phyloP scores from a whole-genome alignment of 2,797 vertebrate genomes.

The Micromesistius poutassou region DNA sequence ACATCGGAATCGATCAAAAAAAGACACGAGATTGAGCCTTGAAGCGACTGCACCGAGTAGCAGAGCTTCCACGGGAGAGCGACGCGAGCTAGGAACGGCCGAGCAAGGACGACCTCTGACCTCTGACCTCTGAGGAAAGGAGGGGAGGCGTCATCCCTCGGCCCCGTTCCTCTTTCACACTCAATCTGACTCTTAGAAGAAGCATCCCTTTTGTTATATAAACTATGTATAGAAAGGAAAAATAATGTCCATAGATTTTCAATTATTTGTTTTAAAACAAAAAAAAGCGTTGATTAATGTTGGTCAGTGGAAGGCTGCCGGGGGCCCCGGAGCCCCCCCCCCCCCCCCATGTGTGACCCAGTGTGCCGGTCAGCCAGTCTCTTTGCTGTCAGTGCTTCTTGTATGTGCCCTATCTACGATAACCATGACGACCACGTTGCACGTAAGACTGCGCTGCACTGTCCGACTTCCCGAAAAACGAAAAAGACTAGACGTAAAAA shows the following conservation, averaged over 20 bases:
- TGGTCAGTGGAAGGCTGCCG: slow-evolving; percentile 45
- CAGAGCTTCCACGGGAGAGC: slow-evolving; percentile 66
- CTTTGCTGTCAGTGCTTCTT: slow-evolving; percentile 77
- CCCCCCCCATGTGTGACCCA: no score
- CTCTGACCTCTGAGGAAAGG: slow-evolving; percentile 67
- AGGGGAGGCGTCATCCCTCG: slow-evolving; percentile 13
- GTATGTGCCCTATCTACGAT: slow-evolving; percentile 70
- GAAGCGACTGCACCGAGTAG: slow-evolving; percentile 57
- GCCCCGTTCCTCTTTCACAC: slow-evolving; percentile 77
- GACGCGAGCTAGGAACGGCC: slow-evolving; percentile 55
- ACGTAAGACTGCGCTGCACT: slow-evolving; percentile 77
- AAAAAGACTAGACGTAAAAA: slow-evolving; percentile 32
- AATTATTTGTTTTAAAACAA: slow-evolving; percentile 70
- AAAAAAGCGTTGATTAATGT: slow-evolving; percentile 31
- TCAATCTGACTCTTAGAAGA: slow-evolving; percentile 81
- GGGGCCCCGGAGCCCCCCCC: slow-evolving; percentile 47
- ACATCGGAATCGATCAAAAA: slow-evolving; percentile 52
- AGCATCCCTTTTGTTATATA: slow-evolving; percentile 76
- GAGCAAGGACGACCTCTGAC: slow-evolving; percentile 37
- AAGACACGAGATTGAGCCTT: slow-evolving; percentile 60
- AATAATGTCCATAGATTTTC: slow-evolving; percentile 74
- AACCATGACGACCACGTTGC: slow-evolving; percentile 67
- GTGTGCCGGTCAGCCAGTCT: slow-evolving; percentile 50
- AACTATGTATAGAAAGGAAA: slow-evolving; percentile 65
- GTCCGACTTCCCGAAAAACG: slow-evolving; percentile 75